Conservation (phyloP, 37 sponge, comb jelly and placozoan genomes). For the Cliona cf. orientalis region DNA sequence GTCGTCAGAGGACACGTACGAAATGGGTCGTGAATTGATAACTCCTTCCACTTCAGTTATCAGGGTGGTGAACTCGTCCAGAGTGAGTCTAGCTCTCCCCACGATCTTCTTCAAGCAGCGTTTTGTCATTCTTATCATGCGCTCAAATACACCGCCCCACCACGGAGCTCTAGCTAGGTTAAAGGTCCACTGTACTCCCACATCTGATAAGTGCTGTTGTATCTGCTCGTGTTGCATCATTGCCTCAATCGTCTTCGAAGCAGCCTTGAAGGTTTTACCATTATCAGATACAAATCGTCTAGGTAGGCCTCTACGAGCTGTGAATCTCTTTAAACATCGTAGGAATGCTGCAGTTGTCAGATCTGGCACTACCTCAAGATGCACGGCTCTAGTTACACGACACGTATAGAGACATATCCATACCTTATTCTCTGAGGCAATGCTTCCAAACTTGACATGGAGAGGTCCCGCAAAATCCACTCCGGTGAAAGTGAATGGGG, state of each 20-base stretch:
- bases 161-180: background rate
- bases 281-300: slow-evolving; percentile 20
- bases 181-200: background rate
- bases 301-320: slow-evolving; percentile 24
- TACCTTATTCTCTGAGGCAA: background rate
- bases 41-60: no score
- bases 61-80: background rate
- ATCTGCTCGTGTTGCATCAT: no score
- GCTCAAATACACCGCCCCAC: no score
- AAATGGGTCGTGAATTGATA: no score
- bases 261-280: no score
- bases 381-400: slow-evolving; percentile 37
- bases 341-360: slow-evolving; percentile 17
- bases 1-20: slow-evolving; percentile 8
- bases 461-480: slow-evolving; percentile 38
- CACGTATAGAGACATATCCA: slow-evolving; percentile 45
- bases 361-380: slow-evolving; percentile 31
- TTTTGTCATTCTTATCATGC: background rate
- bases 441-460: background rate
- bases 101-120: background rate
- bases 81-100: background rate
- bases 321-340: slow-evolving; percentile 22
- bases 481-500: slow-evolving; percentile 27
- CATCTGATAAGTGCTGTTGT: background rate
- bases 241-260: background rate